Evolutionary conservation across 2,797 vertebrate genomes (phyloP).

Genomic region (Rhadinocentrus ornatus): DNA sequence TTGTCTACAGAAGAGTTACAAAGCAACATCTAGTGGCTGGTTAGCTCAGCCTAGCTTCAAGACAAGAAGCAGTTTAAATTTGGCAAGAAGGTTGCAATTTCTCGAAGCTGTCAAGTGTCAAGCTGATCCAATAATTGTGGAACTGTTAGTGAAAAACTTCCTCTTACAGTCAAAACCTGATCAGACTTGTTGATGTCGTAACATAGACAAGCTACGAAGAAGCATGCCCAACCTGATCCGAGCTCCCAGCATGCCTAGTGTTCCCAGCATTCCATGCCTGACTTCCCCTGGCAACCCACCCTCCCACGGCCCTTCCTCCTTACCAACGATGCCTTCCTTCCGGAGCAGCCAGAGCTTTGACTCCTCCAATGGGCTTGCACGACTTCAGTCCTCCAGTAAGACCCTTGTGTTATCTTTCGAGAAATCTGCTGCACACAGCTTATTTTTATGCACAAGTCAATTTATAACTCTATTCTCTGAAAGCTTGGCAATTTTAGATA

Average conservation of each 20-base stretch:
- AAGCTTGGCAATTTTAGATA: neutral
- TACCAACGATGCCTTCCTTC: constrained; percentile 83
- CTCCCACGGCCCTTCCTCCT: constrained; percentile 82
- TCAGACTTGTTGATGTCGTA: constrained; percentile 43
- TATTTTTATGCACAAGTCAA: constrained; percentile 12
- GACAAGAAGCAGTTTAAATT: neutral
- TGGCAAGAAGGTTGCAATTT: neutral
- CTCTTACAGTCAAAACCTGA: constrained; percentile 22
- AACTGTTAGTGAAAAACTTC: constrained; percentile 2
- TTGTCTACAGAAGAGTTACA: neutral
- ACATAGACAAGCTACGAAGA: constrained; percentile 92
- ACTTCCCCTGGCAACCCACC: constrained; percentile 75
- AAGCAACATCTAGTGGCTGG: neutral
- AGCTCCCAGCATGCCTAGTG: constrained; percentile 95
- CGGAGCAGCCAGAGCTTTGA: constrained; percentile 97
- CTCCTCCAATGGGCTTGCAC: constrained; percentile 90
- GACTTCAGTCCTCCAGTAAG: constrained; percentile 95
- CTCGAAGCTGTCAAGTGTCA: neutral
- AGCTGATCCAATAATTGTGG: constrained; percentile 1
- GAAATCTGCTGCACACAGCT: constrained; percentile 13
- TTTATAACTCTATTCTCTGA: neutral
- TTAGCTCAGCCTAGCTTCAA: neutral
- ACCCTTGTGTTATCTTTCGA: constrained; percentile 23
- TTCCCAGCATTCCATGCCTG: constrained; percentile 88
- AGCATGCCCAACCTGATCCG: constrained; percentile 98